These are phyloP conservation scores for Heliconius charithonia DNA, from an alignment of 2,888 invertebrate genomes.

Conservation along the genomic window DNA sequence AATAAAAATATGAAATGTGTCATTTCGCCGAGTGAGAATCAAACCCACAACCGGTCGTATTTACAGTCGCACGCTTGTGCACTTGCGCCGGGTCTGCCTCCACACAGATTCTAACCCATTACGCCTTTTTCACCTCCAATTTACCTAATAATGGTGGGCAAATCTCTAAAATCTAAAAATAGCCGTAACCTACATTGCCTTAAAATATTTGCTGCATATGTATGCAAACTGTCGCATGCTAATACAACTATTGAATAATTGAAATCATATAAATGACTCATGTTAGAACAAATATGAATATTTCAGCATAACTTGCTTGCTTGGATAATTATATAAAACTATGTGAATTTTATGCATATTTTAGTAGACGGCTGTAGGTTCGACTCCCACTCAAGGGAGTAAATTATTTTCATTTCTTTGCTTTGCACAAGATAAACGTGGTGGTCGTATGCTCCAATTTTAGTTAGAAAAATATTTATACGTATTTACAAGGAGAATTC, in stretches of 20 bases:
- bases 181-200: neutral
- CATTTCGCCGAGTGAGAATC: too few species aligned
- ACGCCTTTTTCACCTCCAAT: too few species aligned
- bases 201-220: constrained; percentile 12
- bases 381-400: neutral
- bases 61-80: too few species aligned
- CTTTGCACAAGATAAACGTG: neutral
- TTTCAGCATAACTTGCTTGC: neutral
- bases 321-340: neutral
- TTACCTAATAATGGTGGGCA: neutral
- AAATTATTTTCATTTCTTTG: neutral
- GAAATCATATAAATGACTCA: constrained; percentile 24
- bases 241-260: constrained; percentile 24
- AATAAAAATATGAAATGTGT: too few species aligned
- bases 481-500: too few species aligned
- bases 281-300: constrained; percentile 14
- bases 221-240: constrained; percentile 18
- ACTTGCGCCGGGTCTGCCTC: too few species aligned
- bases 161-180: neutral
- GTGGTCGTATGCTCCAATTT: too few species aligned
- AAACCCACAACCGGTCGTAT: too few species aligned
- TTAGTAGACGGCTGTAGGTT: neutral
- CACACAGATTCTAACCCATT: too few species aligned
- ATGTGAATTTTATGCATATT: neutral
- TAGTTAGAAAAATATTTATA: too few species aligned